Evolutionary conservation across 2,888 invertebrate species (phyloP), one percentile per base, ranked within the genome.

Genomic region (Asteroscopus sphinx): DNA sequence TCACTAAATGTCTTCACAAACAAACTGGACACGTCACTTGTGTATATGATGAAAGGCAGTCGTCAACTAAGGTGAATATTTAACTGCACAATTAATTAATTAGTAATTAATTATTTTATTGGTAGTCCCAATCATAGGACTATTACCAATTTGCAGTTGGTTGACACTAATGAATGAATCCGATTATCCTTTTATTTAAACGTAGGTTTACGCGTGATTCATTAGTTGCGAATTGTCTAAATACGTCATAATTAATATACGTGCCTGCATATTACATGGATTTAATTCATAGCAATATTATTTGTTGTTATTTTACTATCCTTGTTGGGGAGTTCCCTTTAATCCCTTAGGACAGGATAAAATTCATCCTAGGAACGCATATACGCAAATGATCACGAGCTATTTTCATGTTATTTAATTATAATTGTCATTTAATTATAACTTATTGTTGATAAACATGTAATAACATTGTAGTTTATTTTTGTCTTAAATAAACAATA

Each of bases 151-250:
- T 69, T 70, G 61, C 73, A 70, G 73, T 73, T 52, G 53, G 35
- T 70, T 63, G 68, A 73, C 68, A 73, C 72, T 80, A 72, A 64
- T 54, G 57, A 72, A 55, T 62, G 40, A 42, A 61, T 40, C 32
- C 32, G 59, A 51, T 65, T 39, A 55, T 53, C 71, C 73, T 68
- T 67, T 54, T 74, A 72, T 76, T 75, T 72, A 73, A 67, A 62
- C 40, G 51, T 33, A 37, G n/a, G 53, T 46, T 62, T 37, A 25
- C 6, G 21, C 21, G 36, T 76, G 90, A 92, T 25, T 95, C 95
- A 82, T 93, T 68, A 96, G 94, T 80, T 95, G 93, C 39, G 95
- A 89, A 86, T 96, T 96, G 35, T 95, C 95, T 80, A 96, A 84
- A 80, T 60, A 63, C 79, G 76, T 77, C 70, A 77, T 62, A 49